A percentile compares a stretch with the other conserved stretches of the same genome.
Evolutionary conservation across 2,888 invertebrate species (phyloP).

Genomic region (Thumatha senex): DNA sequence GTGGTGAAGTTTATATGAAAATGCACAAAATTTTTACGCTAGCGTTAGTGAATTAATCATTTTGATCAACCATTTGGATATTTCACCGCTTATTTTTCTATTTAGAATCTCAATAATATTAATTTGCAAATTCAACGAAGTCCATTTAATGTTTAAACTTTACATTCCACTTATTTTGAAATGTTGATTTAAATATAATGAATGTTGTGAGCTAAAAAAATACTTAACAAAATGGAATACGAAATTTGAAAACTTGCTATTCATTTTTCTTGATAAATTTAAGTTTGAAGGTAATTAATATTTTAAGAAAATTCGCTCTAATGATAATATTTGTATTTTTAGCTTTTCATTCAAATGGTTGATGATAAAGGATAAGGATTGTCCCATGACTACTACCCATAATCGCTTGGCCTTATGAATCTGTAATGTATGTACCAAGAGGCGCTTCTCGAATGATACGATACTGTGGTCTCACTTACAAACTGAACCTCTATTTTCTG

Average conservation of each 20-base stretch:
- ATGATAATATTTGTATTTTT: no score
- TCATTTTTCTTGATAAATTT: no score
- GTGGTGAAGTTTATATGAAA: slow-evolving; percentile 52
- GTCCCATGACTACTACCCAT: slow-evolving; percentile 48
- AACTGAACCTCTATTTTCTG: slow-evolving; percentile 1
- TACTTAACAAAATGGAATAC: no score
- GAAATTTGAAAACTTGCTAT: no score
- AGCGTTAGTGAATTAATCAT: slow-evolving; percentile 46
- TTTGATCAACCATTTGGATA: slow-evolving; percentile 28
- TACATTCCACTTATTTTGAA: no score
- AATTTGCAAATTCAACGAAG: no score
- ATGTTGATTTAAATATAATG: no score
- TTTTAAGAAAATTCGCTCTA: no score
- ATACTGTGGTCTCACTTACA: slow-evolving; percentile 7
- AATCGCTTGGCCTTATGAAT: slow-evolving; percentile 45
- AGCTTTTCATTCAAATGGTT: slow-evolving; percentile 19
- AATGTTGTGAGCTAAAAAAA: no score
- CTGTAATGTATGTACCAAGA: slow-evolving; percentile 20
- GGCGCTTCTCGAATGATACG: slow-evolving; percentile 22
- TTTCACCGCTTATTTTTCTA: slow-evolving; percentile 1
- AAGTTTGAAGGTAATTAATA: no score
- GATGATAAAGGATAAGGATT: slow-evolving; percentile 34
- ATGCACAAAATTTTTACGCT: slow-evolving; percentile 63
- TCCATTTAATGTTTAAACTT: no score
- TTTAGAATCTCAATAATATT: not conserved